Conservation (phyloP, 1,140 invertebrate species). For the Anoplophora glabripennis region DNA sequence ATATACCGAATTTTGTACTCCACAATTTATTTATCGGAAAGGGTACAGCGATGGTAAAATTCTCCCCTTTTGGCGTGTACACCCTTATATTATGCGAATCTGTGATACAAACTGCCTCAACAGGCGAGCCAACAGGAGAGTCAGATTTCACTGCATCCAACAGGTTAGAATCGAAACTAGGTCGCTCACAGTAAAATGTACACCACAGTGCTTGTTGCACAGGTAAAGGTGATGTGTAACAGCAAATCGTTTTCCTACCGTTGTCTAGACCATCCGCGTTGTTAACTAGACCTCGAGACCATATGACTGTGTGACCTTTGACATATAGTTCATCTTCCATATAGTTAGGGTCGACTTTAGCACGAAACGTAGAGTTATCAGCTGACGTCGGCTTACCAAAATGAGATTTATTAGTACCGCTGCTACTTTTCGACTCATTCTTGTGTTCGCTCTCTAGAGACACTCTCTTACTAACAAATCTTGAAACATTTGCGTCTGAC, state of each 20-base stretch:
- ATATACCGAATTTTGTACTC: constrained; percentile 73
- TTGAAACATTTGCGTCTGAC: constrained; percentile 32
- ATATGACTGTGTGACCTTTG: constrained; percentile 78
- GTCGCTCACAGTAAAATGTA: constrained; percentile 62
- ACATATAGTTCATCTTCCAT: constrained; percentile 88
- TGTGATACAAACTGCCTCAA: constrained; percentile 69
- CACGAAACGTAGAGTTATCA: constrained; percentile 18
- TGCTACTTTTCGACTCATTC: constrained; percentile 18
- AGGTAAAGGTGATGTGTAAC: constrained; percentile 76
- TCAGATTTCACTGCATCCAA: constrained; percentile 39
- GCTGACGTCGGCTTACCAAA: constrained; percentile 1
- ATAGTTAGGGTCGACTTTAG: constrained; percentile 25
- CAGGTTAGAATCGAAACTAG: constrained; percentile 50
- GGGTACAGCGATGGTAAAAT: constrained; percentile 77
- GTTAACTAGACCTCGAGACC: constrained; percentile 63
- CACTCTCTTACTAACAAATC: constrained; percentile 31
- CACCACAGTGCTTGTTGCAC: constrained; percentile 82
- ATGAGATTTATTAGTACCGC: constrained; percentile 13
- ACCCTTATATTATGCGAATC: constrained; percentile 75
- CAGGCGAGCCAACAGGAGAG: constrained; percentile 30
- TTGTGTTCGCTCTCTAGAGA: constrained; percentile 24
- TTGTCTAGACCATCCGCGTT: constrained; percentile 48
- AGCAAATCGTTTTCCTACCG: constrained; percentile 59
- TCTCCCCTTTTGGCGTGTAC: constrained; percentile 75
- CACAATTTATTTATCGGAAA: constrained; percentile 79